These are phyloP conservation scores for Menura novaehollandiae DNA, from an alignment of 2,113 vertebrate genomes.

Conservation along the genomic window DNA sequence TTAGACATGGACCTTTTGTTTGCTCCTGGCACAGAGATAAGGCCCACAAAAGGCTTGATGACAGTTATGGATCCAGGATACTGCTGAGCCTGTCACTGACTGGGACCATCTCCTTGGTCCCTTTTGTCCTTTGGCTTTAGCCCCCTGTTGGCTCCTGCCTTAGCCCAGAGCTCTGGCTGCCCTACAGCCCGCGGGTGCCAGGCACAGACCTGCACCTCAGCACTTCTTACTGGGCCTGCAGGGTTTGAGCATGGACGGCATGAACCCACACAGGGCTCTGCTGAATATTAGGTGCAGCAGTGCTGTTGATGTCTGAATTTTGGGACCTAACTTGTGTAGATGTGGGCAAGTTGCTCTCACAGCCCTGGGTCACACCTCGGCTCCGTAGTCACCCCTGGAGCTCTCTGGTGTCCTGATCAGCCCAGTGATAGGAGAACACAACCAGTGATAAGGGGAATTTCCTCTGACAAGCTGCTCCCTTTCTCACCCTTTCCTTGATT, in stretches of 20 bases:
- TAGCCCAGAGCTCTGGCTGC: neutral
- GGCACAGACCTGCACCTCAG: fast-evolving
- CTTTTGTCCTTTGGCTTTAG: neutral
- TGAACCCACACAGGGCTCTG: neutral
- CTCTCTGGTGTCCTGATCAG: neutral
- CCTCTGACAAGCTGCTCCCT: neutral
- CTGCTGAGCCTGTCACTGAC: neutral
- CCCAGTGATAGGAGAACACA: neutral
- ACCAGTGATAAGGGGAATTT: neutral
- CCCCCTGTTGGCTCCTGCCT: neutral
- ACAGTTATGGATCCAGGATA: neutral
- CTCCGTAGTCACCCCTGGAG: neutral
- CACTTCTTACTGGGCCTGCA: neutral
- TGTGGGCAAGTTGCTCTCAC: neutral
- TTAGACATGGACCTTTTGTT: neutral
- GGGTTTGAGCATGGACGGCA: neutral
- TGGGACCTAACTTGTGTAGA: neutral
- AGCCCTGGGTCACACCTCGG: fast-evolving
- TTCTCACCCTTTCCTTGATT: neutral
- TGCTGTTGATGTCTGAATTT: neutral
- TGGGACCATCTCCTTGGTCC: neutral
- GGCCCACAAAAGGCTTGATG: neutral
- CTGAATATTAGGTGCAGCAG: neutral
- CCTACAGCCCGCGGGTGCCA: fast-evolving
- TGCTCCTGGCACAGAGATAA: neutral